Evolutionary conservation across 2,888 invertebrate genomes (phyloP), one percentile per base, ranked within the genome.

Genomic region (Orthosia incerta): DNA sequence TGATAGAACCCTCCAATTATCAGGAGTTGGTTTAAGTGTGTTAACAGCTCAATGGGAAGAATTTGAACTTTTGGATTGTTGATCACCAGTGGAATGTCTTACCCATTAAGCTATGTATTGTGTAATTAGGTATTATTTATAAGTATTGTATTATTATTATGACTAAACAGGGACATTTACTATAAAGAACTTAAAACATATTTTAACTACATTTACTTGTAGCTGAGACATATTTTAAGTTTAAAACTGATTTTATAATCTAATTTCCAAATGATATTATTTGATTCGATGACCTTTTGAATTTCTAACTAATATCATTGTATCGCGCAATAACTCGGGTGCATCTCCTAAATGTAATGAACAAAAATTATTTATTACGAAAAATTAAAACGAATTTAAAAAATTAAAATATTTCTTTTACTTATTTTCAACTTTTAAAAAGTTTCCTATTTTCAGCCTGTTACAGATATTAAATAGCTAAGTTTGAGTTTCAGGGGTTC

Each of bases 291-390:
- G 45, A 48, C 7, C 13, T 48, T 65, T 74, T 83, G 81, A 77
- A 86, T 86, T 68, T 67, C 15, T 57, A 31, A 62, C 26, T 79
- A 81, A 84, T 84, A 80, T 81, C 76, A 76, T 75, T 74, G 68
- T 66, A 67, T 80, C 69, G 67, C 62, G 20, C 50, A 72, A 80
- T 85, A 86, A 68, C 76, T 73, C 13, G 68, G 60, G 80, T 83
- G 86, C 82, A 87, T 86, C 80, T 74, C 39, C 74, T 57, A 64
- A n/a, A 67, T 70, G 39, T 83, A 79, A 82, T 75, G 70, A 86
- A 79, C 59, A 86, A 80, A 77, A 76, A 79, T 26, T 77, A 81
- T 83, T 86, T 86, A 86, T 86, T 82, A 85, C 48, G 64, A 79
- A 83, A 77, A 75, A 72, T 56, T 77, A 80, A 82, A 82, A 85